Percentiles rank a stretch among this genome's conserved stretches.
phyloP scores from a whole-genome alignment of 2,888 invertebrate species.

The Trissolcus brochymenae region DNA sequence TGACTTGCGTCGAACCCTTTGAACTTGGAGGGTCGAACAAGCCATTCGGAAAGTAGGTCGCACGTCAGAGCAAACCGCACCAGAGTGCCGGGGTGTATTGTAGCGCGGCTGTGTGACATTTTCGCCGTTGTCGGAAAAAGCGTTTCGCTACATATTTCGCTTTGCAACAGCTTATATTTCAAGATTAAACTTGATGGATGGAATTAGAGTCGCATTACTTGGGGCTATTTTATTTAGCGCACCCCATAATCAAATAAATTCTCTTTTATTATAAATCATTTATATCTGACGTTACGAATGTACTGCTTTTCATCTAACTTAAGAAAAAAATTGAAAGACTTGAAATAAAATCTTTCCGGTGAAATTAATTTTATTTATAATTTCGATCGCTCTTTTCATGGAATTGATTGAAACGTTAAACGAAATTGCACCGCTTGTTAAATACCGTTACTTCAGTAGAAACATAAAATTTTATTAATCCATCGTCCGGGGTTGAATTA shows the following conservation, averaged over 20 bases:
- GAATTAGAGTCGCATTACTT: conserved; percentile 13
- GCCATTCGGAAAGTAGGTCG: conserved; percentile 69
- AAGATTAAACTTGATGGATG: conserved; percentile 19
- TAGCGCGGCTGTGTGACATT: conserved; percentile 38
- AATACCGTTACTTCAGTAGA: not conserved
- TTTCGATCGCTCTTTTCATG: too few species aligned
- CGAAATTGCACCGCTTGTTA: not conserved
- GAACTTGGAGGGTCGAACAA: conserved; percentile 68
- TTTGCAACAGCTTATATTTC: conserved; percentile 14
- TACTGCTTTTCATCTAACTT: too few species aligned
- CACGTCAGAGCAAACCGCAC: conserved; percentile 62
- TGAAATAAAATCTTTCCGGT: not conserved
- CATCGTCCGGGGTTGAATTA: not conserved
- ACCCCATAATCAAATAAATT: too few species aligned
- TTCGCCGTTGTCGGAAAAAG: conserved; percentile 26
- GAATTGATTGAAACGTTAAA: too few species aligned
- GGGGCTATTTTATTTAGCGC: conserved; percentile 5
- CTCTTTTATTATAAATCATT: too few species aligned
- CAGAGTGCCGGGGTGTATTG: conserved; percentile 15
- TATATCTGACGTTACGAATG: too few species aligned
- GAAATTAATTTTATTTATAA: too few species aligned
- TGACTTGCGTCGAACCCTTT: conserved; percentile 66
- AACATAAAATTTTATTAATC: not conserved
- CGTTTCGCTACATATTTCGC: conserved; percentile 16
- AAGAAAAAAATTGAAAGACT: too few species aligned